Base-by-base conservation (phyloP, 2,113 vertebrate genomes). In the Gambusia affinis region DNA sequence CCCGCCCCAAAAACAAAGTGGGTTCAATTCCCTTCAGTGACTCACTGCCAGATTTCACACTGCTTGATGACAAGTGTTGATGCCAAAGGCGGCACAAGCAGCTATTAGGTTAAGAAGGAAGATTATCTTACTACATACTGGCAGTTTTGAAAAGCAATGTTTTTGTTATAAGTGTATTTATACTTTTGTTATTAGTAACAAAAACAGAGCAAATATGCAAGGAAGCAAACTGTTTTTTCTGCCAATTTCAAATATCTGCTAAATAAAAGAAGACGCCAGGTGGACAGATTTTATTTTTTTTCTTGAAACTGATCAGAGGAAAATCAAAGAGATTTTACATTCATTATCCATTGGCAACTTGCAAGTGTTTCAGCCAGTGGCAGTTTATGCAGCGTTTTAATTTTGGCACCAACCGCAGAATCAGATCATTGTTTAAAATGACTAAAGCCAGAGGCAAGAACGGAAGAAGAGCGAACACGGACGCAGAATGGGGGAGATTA, bases 391-490 rank as follows among this genome's bases (percentile, higher is more conserved):
- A 78, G 74, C 81, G 74, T 86, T 88, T 83, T 75, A 76, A 87
- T 85, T 84, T 87, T 83, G 81, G 78, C 85, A 78, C 14, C 4
- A 5, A 81, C 44, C 30, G 29, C 67, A 66, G 82, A 88, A 82
- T 76, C 76, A 83, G 82, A 87, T 89, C 75, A 74, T 73, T 88
- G 83, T 92, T 85, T 83, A 77, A 54, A 75, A 87, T 62, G 77
- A 63, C 76, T 81, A 79, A 72, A 88, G 87, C 85, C 83, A 72
- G 73, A 83, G 76, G 77, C 78, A 75, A 76, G 64, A 78, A 79
- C 51, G 70, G 57, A 44, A 78, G 78, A 83, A 63, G 78, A 83
- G 65, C 67, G 72, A 73, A 82, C 80, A 67, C 65, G 74, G 73
- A 84, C 69, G 81, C 73, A 61, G 54, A 86, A 82, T 72, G 83